Conservation (phyloP, 2,113 vertebrate genomes). For the Hucho hucho region DNA sequence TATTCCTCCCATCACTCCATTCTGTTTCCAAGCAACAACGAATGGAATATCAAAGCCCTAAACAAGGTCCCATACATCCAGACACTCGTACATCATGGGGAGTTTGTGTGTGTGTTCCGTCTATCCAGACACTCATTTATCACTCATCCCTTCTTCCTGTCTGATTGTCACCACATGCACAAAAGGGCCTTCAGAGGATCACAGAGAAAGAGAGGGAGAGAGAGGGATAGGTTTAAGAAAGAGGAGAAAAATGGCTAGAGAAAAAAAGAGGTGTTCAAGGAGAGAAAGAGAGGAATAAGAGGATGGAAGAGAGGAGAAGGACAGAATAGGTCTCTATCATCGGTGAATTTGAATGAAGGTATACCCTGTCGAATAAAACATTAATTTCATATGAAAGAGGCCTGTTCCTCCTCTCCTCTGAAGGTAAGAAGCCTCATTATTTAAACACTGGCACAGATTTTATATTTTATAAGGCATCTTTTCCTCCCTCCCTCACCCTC, state of each 20-base stretch:
- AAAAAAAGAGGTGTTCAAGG: neutral
- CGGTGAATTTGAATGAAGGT: constrained; percentile 19
- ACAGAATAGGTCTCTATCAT: neutral
- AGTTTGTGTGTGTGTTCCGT: too few species aligned
- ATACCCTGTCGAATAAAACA: constrained; percentile 12
- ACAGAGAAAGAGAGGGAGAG: neutral
- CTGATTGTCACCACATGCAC: neutral
- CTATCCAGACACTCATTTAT: neutral
- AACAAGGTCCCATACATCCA: neutral
- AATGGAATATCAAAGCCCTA: neutral
- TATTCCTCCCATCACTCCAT: neutral
- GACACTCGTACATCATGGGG: neutral
- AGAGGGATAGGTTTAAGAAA: neutral
- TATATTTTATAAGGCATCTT: constrained; percentile 24
- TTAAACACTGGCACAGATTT: constrained; percentile 27
- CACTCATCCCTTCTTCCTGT: neutral
- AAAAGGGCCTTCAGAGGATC: neutral
- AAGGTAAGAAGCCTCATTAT: constrained; percentile 40
- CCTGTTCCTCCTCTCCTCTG: constrained; percentile 10
- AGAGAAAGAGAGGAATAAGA: neutral
- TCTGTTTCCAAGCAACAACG: constrained; percentile 3
- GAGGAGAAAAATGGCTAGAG: neutral
- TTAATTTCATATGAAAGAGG: constrained; percentile 31
- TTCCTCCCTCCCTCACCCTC: neutral
- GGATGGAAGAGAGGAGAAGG: neutral